Conservation (phyloP, 2,888 invertebrate species). For the Xanthia togata region DNA sequence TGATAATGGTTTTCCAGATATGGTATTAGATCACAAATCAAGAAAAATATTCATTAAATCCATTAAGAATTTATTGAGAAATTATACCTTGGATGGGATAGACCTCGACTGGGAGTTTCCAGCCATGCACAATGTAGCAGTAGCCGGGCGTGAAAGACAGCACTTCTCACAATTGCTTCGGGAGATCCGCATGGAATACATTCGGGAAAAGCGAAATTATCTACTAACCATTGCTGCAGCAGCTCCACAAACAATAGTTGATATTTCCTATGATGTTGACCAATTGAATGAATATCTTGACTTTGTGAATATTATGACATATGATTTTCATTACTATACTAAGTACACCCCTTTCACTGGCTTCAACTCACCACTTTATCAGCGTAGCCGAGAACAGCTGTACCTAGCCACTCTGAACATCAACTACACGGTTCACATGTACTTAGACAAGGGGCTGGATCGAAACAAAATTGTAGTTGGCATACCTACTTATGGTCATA, state of each 20-base stretch:
- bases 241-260: slow-evolving; percentile 94
- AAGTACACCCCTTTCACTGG: slow-evolving; percentile 95
- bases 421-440: slow-evolving; percentile 95
- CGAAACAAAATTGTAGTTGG: slow-evolving; percentile 95
- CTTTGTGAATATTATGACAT: slow-evolving; percentile 97
- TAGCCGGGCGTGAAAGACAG: slow-evolving; percentile 89
- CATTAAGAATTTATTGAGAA: slow-evolving; percentile 87
- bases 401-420: slow-evolving; percentile 94
- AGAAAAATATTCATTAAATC: slow-evolving; percentile 92
- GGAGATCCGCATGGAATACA: slow-evolving; percentile 93
- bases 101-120: slow-evolving; percentile 98
- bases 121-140: slow-evolving; percentile 83
- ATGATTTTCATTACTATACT: slow-evolving; percentile 96
- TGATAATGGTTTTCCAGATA: slow-evolving; percentile 92
- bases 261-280: slow-evolving; percentile 94
- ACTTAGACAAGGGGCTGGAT: slow-evolving; percentile 94
- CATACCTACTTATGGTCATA: slow-evolving; percentile 96
- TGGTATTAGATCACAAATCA: slow-evolving; percentile 93
- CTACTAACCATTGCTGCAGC: slow-evolving; percentile 95
- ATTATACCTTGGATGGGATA: slow-evolving; percentile 92
- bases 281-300: slow-evolving; percentile 95
- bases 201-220: slow-evolving; percentile 90
- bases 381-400: slow-evolving; percentile 90
- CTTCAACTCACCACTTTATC: slow-evolving; percentile 95
- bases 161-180: slow-evolving; percentile 94